These are phyloP conservation scores for Lutraria lutraria DNA, from an alignment of 2,888 invertebrate species.

Conservation along the genomic window DNA sequence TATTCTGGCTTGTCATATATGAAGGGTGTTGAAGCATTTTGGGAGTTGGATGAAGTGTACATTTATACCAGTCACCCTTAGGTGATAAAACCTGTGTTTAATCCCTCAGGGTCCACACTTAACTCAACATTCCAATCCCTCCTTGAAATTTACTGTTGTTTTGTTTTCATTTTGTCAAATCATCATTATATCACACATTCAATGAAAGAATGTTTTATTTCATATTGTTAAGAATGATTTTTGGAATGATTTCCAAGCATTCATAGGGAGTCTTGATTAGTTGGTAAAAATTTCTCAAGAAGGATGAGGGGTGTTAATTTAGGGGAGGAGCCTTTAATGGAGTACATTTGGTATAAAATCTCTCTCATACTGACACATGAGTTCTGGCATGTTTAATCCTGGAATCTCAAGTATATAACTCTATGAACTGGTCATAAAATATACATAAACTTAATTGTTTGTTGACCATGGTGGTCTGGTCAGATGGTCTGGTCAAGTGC, in stretches of 20 bases:
- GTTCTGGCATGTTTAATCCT: background rate
- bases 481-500: background rate
- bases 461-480: constrained; percentile 1
- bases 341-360: background rate
- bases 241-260: too few relatives aligned
- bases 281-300: too few relatives aligned
- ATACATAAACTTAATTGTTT: constrained; percentile 11
- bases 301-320: too few relatives aligned
- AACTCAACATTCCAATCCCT: background rate
- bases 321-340: too few relatives aligned
- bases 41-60: background rate
- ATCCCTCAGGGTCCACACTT: background rate
- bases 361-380: background rate
- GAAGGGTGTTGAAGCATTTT: constrained; percentile 1
- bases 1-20: constrained; percentile 6
- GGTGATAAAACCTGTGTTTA: background rate
- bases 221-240: too few relatives aligned
- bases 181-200: too few relatives aligned
- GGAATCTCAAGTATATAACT: background rate
- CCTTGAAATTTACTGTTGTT: background rate
- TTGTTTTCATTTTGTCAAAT: too few relatives aligned
- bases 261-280: too few relatives aligned
- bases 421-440: background rate
- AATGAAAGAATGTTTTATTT: too few relatives aligned
- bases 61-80: background rate